Evolutionary conservation across 1,140 invertebrate genomes (phyloP), one percentile per base, ranked within the genome.

Genomic region (Tyrophagus putrescentiae): DNA sequence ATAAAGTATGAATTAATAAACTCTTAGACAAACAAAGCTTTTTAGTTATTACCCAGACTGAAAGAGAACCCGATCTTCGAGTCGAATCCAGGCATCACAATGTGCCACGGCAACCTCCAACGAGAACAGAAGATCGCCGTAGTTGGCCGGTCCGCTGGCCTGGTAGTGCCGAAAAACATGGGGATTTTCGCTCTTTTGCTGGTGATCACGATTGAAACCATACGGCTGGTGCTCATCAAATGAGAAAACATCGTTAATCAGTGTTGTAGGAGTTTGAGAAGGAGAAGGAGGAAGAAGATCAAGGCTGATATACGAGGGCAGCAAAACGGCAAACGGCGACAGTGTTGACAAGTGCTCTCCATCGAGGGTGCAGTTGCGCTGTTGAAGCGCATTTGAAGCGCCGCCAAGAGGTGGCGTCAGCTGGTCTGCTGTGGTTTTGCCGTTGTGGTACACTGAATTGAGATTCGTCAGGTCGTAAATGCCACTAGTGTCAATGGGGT

Each of bases 51-150:
- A 54, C 11, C 52, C 52, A 34, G 52, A 54, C 39, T 54, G 52
- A 11, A 54, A 27, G 13, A 27, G 4, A 31, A 27, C 5, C n/a
- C 39, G 4, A 54, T 54, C 16, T 21, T 54, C 52, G n/a, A 54
- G n/a, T 31, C 25, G 3, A 3, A 54, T 54, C 52, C 52, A 54
- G 18, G 28, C 25, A 33, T 54, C 52, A 54, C 52, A 54, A 54
- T 54, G 52, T 28, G 4, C 25, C 1, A 54, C 52, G 9, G 13
- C 4, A 3, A 27, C 9, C 2, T 54, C 52, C 2, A 54, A 4
- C 25, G 13, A 2, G 21, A 54, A 27, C 1, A 54, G 11, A 9
- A 54, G 5, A 54, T 31, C 27, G 3, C 39, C 27, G 39, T 54
- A 54, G 9, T 2, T 27, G 9, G 21, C 3, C 13, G 2, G 1